phyloP scores from a whole-genome alignment of 2,888 invertebrate species.

The Plagiodera versicolora region DNA sequence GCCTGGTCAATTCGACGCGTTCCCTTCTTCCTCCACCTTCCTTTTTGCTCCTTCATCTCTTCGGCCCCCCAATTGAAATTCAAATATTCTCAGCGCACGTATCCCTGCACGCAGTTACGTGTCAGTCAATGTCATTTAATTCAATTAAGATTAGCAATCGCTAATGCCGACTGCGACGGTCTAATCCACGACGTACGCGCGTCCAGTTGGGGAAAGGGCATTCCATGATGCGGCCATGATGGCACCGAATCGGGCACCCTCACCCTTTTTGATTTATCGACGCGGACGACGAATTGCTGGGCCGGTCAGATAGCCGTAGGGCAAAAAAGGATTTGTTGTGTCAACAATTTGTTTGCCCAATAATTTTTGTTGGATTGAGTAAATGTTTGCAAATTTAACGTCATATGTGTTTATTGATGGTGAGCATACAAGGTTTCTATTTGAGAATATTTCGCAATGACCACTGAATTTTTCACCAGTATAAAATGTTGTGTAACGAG shows the following conservation, averaged over 20 bases:
- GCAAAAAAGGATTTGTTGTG: neutral
- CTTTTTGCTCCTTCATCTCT: no score
- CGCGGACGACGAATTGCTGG: slow-evolving; percentile 10
- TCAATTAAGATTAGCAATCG: slow-evolving; percentile 32
- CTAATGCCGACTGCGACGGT: slow-evolving; percentile 30
- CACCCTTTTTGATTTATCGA: slow-evolving; percentile 9
- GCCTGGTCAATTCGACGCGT: neutral
- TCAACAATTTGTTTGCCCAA: no score
- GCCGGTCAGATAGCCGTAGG: neutral
- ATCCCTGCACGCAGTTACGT: slow-evolving; percentile 15
- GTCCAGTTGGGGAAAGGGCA: neutral
- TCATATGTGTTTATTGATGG: no score
- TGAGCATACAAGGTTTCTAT: no score
- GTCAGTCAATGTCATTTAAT: slow-evolving; percentile 22
- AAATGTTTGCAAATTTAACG: no score
- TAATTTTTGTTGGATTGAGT: no score
- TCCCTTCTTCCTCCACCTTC: neutral
- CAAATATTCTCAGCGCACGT: slow-evolving; percentile 14
- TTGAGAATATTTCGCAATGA: no score
- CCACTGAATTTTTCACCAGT: no score
- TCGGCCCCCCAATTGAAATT: slow-evolving; percentile 17
- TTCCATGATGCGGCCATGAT: neutral
- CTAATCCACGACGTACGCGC: slow-evolving; percentile 26
- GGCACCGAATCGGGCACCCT: neutral
- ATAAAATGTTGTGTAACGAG: no score